Evolutionary conservation across 1,140 invertebrate genomes (phyloP).

Genomic region (Eciton burchellii): DNA sequence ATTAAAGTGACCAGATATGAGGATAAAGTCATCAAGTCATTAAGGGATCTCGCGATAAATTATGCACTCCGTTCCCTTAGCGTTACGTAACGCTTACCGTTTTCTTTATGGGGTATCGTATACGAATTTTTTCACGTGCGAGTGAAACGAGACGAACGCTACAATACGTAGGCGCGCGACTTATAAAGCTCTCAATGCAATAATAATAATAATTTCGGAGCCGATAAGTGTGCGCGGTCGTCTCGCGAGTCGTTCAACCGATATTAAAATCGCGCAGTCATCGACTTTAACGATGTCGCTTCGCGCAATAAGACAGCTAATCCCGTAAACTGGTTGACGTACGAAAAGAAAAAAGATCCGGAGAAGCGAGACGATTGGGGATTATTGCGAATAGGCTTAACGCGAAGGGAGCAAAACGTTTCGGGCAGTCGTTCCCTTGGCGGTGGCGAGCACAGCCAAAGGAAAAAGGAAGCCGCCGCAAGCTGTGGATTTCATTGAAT

Average conservation of each 20-base stretch:
- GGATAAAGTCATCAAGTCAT: neutral
- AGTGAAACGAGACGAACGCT: constrained; percentile 19
- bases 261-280: constrained; percentile 68
- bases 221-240: constrained; percentile 22
- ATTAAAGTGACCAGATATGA: constrained; percentile 7
- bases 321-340: constrained; percentile 52
- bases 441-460: neutral
- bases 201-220: constrained; percentile 59
- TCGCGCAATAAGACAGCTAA: constrained; percentile 56
- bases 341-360: constrained; percentile 60
- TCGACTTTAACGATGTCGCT: constrained; percentile 67
- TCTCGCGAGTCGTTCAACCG: constrained; percentile 55
- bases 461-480: neutral
- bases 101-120: neutral
- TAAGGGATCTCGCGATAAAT: neutral
- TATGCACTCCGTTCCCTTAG: constrained; percentile 6
- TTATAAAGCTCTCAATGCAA: constrained; percentile 58
- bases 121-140: constrained; percentile 2
- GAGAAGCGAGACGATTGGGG: constrained; percentile 56
- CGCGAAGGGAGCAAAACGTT: constrained; percentile 28
- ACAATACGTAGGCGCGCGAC: constrained; percentile 15
- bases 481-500: constrained; percentile 24
- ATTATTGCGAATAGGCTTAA: constrained; percentile 10
- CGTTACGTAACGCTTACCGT: neutral
- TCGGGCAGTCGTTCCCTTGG: constrained; percentile 30